Percentiles rank a stretch among this genome's conserved stretches.
phyloP scores from a whole-genome alignment of 2,888 invertebrate genomes.

The Cheilosia urbana region DNA sequence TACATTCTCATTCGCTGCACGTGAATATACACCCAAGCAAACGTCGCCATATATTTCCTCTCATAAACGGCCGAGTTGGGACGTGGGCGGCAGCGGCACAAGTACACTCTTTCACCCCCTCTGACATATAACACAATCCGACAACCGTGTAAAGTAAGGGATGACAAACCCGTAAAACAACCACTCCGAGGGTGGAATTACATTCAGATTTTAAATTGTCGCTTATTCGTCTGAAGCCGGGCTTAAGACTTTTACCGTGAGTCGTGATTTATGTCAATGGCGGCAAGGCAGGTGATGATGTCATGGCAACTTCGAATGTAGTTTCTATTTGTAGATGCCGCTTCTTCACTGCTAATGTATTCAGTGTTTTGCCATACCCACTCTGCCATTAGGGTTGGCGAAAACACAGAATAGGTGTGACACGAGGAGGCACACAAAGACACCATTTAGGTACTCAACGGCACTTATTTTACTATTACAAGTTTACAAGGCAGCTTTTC shows the following conservation, averaged over 20 bases:
- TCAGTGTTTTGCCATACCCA: neutral
- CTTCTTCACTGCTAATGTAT: slow-evolving; percentile 6
- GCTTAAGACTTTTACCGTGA: slow-evolving; percentile 66
- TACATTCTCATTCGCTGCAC: slow-evolving; percentile 30
- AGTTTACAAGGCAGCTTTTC: slow-evolving; percentile 3
- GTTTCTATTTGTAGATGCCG: neutral
- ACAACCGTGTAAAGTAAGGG: slow-evolving; percentile 46
- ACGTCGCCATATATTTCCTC: slow-evolving; percentile 49
- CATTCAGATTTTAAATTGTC: slow-evolving; percentile 68
- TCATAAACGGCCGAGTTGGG: slow-evolving; percentile 60
- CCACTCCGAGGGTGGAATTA: slow-evolving; percentile 55
- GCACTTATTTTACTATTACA: slow-evolving; percentile 16
- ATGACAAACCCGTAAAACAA: slow-evolving; percentile 57
- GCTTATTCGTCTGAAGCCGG: slow-evolving; percentile 63
- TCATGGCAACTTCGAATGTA: slow-evolving; percentile 47
- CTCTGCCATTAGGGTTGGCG: neutral
- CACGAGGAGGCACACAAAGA: slow-evolving; percentile 6
- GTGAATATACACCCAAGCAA: slow-evolving; percentile 14
- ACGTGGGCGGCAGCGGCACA: slow-evolving; percentile 23
- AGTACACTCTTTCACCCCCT: slow-evolving; percentile 10
- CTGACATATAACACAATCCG: slow-evolving; percentile 21
- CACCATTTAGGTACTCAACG: slow-evolving; percentile 3
- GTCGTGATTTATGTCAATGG: slow-evolving; percentile 70
- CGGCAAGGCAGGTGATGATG: slow-evolving; percentile 48
- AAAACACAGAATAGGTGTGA: slow-evolving; percentile 11